Evolutionary conservation across 2,797 vertebrate species (phyloP).

Genomic region (Clarias pachynema): DNA sequence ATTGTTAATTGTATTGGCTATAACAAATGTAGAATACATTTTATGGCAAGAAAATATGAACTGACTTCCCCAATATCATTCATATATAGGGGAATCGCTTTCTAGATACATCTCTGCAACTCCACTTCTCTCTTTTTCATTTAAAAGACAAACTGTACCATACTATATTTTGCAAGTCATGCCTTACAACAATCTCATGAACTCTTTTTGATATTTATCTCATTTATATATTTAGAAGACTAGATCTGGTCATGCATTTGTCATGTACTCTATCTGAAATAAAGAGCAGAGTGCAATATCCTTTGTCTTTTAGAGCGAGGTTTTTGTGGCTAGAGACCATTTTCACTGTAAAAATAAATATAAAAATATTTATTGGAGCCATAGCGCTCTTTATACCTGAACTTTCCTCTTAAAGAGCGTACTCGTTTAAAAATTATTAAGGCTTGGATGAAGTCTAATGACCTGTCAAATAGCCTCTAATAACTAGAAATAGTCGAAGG

Average conservation of each 20-base stretch:
- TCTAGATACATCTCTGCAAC: neutral
- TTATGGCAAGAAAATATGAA: too few relatives aligned
- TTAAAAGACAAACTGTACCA: neutral
- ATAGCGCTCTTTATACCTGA: constrained; percentile 19
- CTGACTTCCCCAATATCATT: neutral
- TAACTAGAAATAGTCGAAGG: neutral
- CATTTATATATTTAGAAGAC: neutral
- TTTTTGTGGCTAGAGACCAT: neutral
- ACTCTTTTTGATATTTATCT: neutral
- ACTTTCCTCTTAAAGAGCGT: neutral
- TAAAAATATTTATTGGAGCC: constrained; percentile 7
- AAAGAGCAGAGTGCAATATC: neutral
- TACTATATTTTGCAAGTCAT: neutral
- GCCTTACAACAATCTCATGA: neutral
- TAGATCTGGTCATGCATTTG: neutral
- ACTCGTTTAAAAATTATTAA: neutral
- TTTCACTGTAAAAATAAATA: constrained; percentile 6
- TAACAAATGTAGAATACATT: too few relatives aligned
- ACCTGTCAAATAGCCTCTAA: neutral
- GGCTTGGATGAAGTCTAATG: neutral
- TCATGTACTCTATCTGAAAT: neutral
- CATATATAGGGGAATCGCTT: too few relatives aligned
- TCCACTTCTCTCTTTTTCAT: neutral
- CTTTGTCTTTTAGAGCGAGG: neutral
- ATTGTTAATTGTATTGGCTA: too few relatives aligned